phyloP scores from a whole-genome alignment of 2,113 vertebrate species.

The Bubo bubo region DNA sequence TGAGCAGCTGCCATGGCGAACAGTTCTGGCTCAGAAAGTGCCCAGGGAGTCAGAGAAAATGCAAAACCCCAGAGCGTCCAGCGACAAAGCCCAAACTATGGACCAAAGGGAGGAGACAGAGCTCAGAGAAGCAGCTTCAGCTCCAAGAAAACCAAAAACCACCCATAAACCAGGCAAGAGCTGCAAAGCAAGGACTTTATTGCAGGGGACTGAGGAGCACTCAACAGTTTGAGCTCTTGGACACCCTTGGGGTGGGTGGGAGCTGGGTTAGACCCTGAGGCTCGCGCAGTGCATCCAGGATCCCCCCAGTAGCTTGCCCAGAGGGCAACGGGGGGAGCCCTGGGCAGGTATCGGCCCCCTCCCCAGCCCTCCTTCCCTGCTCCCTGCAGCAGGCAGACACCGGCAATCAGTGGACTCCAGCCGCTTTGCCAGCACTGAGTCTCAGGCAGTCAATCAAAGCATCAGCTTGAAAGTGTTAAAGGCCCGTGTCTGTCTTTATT shows the following conservation, averaged over 20 bases:
- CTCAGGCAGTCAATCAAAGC: not conserved
- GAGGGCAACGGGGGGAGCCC: fast-evolving
- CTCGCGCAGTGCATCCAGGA: fast-evolving
- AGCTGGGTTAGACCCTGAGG: not conserved
- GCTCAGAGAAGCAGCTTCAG: not conserved
- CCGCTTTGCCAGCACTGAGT: not conserved
- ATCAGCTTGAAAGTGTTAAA: not conserved
- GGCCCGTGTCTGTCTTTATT: not conserved
- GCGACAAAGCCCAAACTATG: not conserved
- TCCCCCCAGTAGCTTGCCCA: not conserved
- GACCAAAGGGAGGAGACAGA: not conserved
- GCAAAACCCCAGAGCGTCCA: not conserved
- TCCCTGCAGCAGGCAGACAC: not conserved
- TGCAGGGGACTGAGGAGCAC: not conserved
- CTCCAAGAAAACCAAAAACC: not conserved
- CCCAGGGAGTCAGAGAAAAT: not conserved
- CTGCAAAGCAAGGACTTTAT: not conserved
- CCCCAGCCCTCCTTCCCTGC: not conserved
- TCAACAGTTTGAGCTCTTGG: not conserved
- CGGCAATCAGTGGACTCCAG: not conserved
- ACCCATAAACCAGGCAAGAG: not conserved
- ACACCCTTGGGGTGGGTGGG: not conserved
- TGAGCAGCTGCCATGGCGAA: not conserved
- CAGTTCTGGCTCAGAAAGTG: not conserved
- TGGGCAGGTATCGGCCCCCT: fast-evolving